Evolutionary conservation across 2,113 vertebrate species (phyloP).

Genomic region (Tretioscincus oriximinensis): DNA sequence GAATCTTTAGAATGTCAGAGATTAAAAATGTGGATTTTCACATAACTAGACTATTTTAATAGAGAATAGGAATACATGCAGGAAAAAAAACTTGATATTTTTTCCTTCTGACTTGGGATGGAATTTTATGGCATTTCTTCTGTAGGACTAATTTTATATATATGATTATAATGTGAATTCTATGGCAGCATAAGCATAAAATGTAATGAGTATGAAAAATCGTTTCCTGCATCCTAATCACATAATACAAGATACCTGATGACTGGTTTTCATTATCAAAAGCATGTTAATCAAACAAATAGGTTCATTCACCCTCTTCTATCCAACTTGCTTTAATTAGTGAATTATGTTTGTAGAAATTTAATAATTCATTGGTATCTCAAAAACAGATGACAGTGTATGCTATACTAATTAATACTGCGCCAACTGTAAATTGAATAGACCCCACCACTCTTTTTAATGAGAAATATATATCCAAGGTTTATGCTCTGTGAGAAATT

Average conservation of each 20-base stretch:
- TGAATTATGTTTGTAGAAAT: constrained; percentile 50
- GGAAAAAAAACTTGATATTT: not conserved
- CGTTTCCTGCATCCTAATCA: constrained; percentile 36
- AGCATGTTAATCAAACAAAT: constrained; percentile 38
- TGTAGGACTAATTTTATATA: not conserved
- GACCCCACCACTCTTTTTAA: constrained; percentile 36
- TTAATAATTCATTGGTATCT: constrained; percentile 48
- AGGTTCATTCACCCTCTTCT: constrained; percentile 37
- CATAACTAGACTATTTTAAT: not conserved
- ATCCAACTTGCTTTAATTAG: constrained; percentile 47
- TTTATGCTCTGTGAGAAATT: constrained; percentile 17
- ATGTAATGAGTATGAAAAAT: constrained; percentile 7
- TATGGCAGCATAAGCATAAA: constrained; percentile 10
- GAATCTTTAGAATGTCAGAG: not conserved
- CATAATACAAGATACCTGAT: constrained; percentile 1
- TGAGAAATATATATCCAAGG: not conserved
- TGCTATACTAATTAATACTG: constrained; percentile 48
- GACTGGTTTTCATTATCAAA: constrained; percentile 37
- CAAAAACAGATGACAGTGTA: constrained; percentile 41
- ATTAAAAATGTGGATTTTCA: not conserved
- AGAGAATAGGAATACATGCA: not conserved
- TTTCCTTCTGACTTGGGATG: constrained; percentile 4
- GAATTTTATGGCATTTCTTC: constrained; percentile 13
- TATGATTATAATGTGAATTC: not conserved
- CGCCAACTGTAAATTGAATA: constrained; percentile 51